Conservation (phyloP, 2,113 vertebrate genomes). For the Salvator merianae region DNA sequence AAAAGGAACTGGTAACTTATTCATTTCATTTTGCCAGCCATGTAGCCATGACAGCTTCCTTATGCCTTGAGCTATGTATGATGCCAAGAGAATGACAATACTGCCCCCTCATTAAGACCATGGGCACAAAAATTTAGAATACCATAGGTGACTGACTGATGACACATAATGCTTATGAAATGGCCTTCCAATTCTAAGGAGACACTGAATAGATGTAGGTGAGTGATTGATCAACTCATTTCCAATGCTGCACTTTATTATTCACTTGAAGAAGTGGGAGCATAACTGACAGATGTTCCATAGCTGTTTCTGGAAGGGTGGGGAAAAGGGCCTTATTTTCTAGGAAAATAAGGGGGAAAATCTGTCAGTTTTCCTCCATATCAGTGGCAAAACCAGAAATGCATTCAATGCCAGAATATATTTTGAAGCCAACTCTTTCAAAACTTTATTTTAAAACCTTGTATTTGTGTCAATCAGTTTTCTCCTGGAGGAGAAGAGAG, state of each 20-base stretch:
- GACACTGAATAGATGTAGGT: slow-evolving; percentile 2
- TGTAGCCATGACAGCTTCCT: not conserved
- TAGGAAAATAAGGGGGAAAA: not conserved
- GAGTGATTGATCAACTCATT: slow-evolving; percentile 30
- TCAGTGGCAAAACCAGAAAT: not conserved
- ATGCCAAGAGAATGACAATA: slow-evolving; percentile 15
- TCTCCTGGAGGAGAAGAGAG: not conserved
- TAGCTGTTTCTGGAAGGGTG: not conserved
- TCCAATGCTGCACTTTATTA: slow-evolving; percentile 40
- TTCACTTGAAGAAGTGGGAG: slow-evolving; percentile 16
- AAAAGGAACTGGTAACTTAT: not conserved
- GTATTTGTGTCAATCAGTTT: not conserved
- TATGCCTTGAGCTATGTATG: not conserved
- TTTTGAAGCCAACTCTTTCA: not conserved
- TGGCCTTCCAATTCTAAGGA: slow-evolving; percentile 36
- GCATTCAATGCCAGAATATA: not conserved
- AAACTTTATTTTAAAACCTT: not conserved
- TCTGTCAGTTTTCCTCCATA: slow-evolving; percentile 10
- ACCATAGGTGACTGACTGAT: slow-evolving; percentile 20
- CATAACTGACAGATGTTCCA: slow-evolving; percentile 25
- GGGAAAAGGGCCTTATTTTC: not conserved
- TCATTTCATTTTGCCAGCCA: slow-evolving; percentile 5
- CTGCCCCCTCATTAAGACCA: slow-evolving; percentile 8
- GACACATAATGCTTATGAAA: slow-evolving; percentile 27
- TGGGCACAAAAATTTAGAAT: slow-evolving; percentile 11